phyloP scores from a whole-genome alignment of 2,113 vertebrate genomes.

The Cottus gobio region DNA sequence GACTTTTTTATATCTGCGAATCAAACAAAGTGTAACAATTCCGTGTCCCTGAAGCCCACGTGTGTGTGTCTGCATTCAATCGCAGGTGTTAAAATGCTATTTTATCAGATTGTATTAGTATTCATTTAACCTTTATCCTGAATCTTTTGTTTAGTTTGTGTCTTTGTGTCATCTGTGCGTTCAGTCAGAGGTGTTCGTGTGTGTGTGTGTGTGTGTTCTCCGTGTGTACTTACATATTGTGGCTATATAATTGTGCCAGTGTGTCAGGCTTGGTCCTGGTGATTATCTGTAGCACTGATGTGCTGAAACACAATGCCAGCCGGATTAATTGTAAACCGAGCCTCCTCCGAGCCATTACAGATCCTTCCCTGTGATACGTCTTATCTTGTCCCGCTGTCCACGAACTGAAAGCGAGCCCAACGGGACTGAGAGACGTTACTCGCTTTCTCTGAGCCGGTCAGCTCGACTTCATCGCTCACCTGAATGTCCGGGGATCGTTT shows the following conservation, averaged over 20 bases:
- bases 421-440: slow-evolving; percentile 12
- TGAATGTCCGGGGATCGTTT: slow-evolving; percentile 1
- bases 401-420: slow-evolving; percentile 45
- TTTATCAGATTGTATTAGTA: not conserved
- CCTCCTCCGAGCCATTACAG: slow-evolving; percentile 43
- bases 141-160: not conserved
- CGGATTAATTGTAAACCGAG: slow-evolving; percentile 67
- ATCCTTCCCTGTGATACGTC: slow-evolving; percentile 50
- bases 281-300: slow-evolving; percentile 44
- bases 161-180: not conserved
- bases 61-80: not conserved
- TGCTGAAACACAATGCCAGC: slow-evolving; percentile 60
- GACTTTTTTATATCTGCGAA: not conserved
- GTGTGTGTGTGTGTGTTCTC: not conserved
- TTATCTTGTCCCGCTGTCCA: slow-evolving; percentile 56
- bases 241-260: slow-evolving; percentile 57
- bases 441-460: slow-evolving; percentile 29
- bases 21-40: not conserved
- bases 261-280: slow-evolving; percentile 57
- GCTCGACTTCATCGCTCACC: slow-evolving; percentile 6
- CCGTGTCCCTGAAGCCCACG: not conserved
- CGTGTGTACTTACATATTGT: not conserved
- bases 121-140: not conserved
- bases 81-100: not conserved
- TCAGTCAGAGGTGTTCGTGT: too few relatives aligned